A percentile compares a stretch with the other conserved stretches of the same genome.
These are phyloP conservation scores for Oscheius sp. DNA, from an alignment of 1,140 invertebrate genomes.

Conservation along the genomic window DNA sequence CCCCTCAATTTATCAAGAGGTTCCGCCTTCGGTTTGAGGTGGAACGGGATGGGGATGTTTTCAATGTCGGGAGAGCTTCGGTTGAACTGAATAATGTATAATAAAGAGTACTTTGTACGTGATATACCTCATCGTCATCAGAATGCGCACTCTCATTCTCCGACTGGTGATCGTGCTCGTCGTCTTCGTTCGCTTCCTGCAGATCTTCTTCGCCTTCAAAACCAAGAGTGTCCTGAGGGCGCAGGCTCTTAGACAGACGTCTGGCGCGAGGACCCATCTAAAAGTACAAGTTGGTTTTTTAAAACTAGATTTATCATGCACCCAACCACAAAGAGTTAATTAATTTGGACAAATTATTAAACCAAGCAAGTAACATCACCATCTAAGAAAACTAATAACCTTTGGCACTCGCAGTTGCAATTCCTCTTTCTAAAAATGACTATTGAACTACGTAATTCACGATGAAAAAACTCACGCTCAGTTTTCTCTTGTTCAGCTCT, in stretches of 20 bases:
- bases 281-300: not conserved
- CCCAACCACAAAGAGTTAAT: too few species aligned
- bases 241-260: conserved; percentile 48
- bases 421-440: not conserved
- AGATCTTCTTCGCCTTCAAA: conserved; percentile 60
- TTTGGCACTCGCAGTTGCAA: conserved; percentile 21
- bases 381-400: not conserved
- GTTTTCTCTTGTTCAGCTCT: conserved; percentile 16
- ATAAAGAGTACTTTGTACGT: not conserved
- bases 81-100: conserved; percentile 19
- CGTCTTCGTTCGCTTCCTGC: conserved; percentile 48
- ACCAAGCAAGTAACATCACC: not conserved
- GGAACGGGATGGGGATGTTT: conserved; percentile 75
- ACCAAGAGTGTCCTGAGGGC: conserved; percentile 48
- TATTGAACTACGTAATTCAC: not conserved
- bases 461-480: conserved; percentile 32
- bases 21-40: conserved; percentile 76
- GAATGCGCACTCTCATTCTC: conserved; percentile 1
- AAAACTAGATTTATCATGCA: not conserved
- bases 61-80: conserved; percentile 73
- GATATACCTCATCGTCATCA: conserved; percentile 42
- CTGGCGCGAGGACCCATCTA: not conserved
- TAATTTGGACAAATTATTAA: not conserved
- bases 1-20: conserved; percentile 85
- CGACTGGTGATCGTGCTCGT: conserved; percentile 43